These are phyloP conservation scores for Gambusia holbrooki DNA, from an alignment of 2,113 vertebrate genomes.

Conservation along the genomic window DNA sequence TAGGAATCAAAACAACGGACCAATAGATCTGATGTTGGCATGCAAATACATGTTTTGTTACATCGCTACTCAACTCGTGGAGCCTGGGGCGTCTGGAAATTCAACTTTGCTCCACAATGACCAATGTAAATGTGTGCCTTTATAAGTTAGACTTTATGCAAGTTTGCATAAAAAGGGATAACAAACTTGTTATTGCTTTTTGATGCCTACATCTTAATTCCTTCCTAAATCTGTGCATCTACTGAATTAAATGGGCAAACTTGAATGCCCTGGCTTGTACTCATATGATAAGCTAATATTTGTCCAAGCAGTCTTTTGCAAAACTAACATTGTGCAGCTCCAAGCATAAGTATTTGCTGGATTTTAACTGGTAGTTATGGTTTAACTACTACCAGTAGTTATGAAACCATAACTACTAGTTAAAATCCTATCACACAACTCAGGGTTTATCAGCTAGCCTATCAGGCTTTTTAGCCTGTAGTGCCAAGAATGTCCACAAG, in stretches of 20 bases:
- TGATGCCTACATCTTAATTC: no score
- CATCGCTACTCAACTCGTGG: conserved; percentile 20
- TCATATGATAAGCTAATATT: no score
- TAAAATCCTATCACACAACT: no score
- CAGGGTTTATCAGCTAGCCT: no score
- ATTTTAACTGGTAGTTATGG: not conserved
- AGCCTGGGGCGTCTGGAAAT: conserved; percentile 68
- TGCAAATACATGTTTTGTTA: conserved; percentile 25
- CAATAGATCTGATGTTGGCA: not conserved
- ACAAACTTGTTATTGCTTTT: no score
- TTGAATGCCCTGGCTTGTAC: no score
- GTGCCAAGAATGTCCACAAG: conserved; percentile 48
- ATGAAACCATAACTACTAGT: no score
- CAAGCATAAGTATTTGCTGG: not conserved
- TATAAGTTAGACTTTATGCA: not conserved
- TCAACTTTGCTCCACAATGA: conserved; percentile 19
- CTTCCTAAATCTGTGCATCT: no score
- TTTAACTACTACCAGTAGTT: no score
- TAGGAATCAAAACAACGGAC: not conserved
- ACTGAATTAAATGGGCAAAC: no score
- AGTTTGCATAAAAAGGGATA: not conserved
- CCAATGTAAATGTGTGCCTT: not conserved
- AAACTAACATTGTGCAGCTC: no score
- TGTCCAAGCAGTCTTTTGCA: no score
- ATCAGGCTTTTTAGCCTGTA: conserved; percentile 30